Base-by-base conservation (phyloP, 2,888 invertebrate genomes). In the Atethmia centrago region DNA sequence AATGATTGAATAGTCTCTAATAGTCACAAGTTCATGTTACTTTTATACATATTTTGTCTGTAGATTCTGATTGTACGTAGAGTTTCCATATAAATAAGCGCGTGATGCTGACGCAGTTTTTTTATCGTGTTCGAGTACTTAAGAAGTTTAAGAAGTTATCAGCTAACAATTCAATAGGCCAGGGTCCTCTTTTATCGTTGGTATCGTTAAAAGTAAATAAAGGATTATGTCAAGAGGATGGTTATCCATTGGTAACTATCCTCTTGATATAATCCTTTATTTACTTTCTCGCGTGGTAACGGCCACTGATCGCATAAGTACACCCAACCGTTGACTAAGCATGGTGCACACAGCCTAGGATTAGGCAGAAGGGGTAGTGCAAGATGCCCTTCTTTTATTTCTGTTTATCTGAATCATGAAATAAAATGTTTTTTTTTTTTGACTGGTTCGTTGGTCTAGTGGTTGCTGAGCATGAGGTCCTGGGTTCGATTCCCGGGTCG, bases 151-250 rank as follows among this genome's bases (percentile, higher is more conserved):
- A 40, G 40, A 9, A 21, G 40, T 77, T 79, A 77, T 71, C 59
- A 72, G 55, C n/a, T 64, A 49, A 79, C 42, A 53, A 53, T 72
- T 72, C 47, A 77, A 59, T 64, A 72, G 72, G 72, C 73, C 64
- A 77, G 40, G 79, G 77, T 72, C 47, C 47, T n/a, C 0, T 59
- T 49, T 77, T 72, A 77, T 79, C 71, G 25, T 53, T 40, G 53
- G 3, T 71, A 77, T 71, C 65, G 14, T 61, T 51, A 55, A 72
- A 72, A 72, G 59, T 77, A 77, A 77, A 77, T 72, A 72, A 53
- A 79, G 40, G 64, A 79, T 79, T 72, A 72, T 65, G 49, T 49
- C 64, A 72, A 79, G 73, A 79, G 40, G 64, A 62, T 56, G 9
- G 53, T 31, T 21, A 59, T 9, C 8, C 36, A 36, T 7, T 36